Evolutionary conservation across 2,113 vertebrate species (phyloP).

Genomic region (Loxodonta africana): DNA sequence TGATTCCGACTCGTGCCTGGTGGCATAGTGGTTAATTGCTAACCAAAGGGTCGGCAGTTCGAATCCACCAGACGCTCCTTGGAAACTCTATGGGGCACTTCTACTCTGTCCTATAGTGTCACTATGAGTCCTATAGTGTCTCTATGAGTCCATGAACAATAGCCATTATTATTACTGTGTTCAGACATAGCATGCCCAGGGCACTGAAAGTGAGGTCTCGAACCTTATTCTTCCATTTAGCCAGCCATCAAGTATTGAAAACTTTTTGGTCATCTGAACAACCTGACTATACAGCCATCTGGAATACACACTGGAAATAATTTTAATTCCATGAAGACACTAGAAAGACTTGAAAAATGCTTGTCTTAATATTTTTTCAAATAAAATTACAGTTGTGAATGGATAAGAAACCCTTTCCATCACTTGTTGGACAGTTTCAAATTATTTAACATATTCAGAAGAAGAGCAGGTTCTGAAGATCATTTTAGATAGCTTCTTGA

Average conservation of each 20-base stretch:
- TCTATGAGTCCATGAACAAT: background rate
- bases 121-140: too few relatives aligned
- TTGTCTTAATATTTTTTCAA: background rate
- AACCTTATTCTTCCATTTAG: background rate
- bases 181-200: background rate
- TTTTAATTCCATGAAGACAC: background rate
- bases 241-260: background rate
- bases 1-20: too few relatives aligned
- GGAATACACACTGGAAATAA: slow-evolving; percentile 17
- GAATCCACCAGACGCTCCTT: too few relatives aligned
- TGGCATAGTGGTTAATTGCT: too few relatives aligned
- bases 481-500: background rate
- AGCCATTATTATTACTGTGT: background rate
- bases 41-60: too few relatives aligned
- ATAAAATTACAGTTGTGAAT: background rate
- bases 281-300: background rate
- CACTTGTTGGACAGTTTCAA: background rate
- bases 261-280: background rate
- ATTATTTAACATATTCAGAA: background rate
- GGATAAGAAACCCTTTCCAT: background rate
- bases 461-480: background rate
- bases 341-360: slow-evolving; percentile 12
- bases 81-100: too few relatives aligned
- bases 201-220: background rate
- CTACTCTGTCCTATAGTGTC: too few relatives aligned